Base-by-base conservation (phyloP, 2,888 invertebrate genomes). In the Sinopyrophorus schimmeli region DNA sequence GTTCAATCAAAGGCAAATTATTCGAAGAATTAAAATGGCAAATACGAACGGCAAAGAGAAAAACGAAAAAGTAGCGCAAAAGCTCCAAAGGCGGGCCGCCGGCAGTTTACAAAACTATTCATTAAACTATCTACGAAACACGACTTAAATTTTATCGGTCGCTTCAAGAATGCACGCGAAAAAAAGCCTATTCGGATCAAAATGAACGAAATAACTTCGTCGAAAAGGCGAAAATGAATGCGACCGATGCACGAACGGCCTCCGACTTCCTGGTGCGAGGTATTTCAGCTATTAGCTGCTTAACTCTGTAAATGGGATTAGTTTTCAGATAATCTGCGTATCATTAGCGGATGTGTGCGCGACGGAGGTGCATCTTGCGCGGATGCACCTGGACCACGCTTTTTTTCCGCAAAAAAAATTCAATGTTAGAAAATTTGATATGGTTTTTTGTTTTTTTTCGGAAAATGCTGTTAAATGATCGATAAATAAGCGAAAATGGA, bases 241-340 rank as follows among this genome's bases (percentile, higher is more conserved):
- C 46, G 46, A 39, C 38, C 46, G 51, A 40, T 39, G 41, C 51
- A 41, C 39, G 28, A 41, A 46, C 37, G 44, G 42, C 49, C 47
- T 32, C n/a, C 27, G 54, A 59, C 59, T 59, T 58, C 59, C 59
- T 59, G 55, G 56, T 56, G 54, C 55, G 55, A 52, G 59, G 54
- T 47, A 54, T 54, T 51, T 52, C 27, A 40, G 49, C 39, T 55
- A 51, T 54, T 53, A 51, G 48, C 44, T 26, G 30, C 14, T 23
- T 37, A 32, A 38, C 41, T n/a, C 10, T 16, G 46, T 50, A 43
- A 38, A 44, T 42, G 31, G 20, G 14, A 10, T 21, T n/a, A 43
- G 43, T 50, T 47, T 50, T 41, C 49, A 47, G 42, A 44, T 54
- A 57, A 55, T 57, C 56, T 55, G 50, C 48, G 54, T 57, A 55